phyloP scores from a whole-genome alignment of 1,140 invertebrate species.

The Hirudo medicinalis region DNA sequence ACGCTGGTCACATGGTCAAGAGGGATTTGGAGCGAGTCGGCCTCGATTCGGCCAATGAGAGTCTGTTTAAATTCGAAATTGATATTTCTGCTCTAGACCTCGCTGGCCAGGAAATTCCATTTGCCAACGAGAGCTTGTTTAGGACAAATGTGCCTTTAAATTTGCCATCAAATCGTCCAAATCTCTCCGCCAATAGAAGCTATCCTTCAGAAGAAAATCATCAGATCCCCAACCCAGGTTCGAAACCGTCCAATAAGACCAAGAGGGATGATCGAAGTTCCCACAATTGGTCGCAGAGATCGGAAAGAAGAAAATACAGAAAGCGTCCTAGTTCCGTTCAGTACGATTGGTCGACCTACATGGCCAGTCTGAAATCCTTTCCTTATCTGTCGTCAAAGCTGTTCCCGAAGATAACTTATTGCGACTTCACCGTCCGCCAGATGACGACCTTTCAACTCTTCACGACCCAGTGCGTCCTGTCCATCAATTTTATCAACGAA shows the following conservation, averaged over 20 bases:
- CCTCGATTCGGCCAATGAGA: background rate
- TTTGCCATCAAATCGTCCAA: background rate
- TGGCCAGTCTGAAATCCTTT: background rate
- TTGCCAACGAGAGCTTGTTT: background rate
- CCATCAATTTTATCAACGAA: constrained; percentile 5
- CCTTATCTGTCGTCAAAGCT: background rate
- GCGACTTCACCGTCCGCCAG: background rate
- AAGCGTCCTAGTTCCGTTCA: background rate
- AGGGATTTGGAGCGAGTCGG: too few relatives aligned
- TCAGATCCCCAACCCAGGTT: background rate
- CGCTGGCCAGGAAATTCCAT: background rate
- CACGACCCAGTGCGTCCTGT: background rate
- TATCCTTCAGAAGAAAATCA: background rate
- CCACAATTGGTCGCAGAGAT: background rate
- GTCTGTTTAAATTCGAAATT: background rate
- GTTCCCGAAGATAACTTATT: background rate
- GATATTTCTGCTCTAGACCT: background rate
- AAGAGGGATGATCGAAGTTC: background rate
- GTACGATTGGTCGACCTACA: too few relatives aligned
- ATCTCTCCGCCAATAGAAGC: background rate
- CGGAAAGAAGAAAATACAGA: background rate
- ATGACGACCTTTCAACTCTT: background rate
- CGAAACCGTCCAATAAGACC: background rate
- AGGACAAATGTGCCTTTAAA: background rate
- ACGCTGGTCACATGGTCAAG: background rate